Evolutionary conservation across 1,140 invertebrate species (phyloP), one percentile per base, ranked within the genome.

Genomic region (Drosophila jambulina): DNA sequence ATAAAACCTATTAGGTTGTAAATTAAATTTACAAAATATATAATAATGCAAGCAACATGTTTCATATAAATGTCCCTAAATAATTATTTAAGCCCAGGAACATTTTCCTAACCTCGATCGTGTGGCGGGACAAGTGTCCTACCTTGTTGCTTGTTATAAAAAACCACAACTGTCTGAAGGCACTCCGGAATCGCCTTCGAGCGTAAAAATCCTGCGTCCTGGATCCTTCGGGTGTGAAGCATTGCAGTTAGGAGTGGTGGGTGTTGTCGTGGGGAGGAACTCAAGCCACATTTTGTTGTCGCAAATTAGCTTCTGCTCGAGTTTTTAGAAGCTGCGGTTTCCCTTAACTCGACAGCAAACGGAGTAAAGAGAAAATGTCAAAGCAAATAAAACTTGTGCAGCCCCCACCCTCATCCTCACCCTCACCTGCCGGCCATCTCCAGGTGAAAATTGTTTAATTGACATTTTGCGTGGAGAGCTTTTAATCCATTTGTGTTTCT

Each of bases 61-160:
- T 3, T 42, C 17, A 10, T 19, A 10, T n/a, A n/a, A 0, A 40
- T 42, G 1, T 12, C 9, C 4, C 4, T 17, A 13, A 38, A 19
- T 46, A 25, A 21, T 61, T 25, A 32, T 21, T 54, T 0, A 27
- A 61, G 5, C 0, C 0, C 4, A 17, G 13, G 2, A 8, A 23
- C 19, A 57, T 27, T 42, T 3, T n/a, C 5, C 0, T 59, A 19
- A 7, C 36, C 69, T 12, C 15, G n/a, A 19, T 21, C 19, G 34
- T 57, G 23, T 15, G 19, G 32, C 42, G 34, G 25, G 32, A 67
- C 67, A 70, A 54, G 61, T 59, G 62, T 15, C 45, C 62, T 75
- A 82, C 79, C 79, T 87, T 86, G 83, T 77, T 86, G 79, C 64
- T 36, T 57, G 76, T 77, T 75, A 54, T 79, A 71, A 45, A 75